A percentile compares a stretch with the other conserved stretches of the same genome.
These are phyloP conservation scores for Gymnorhina tibicen DNA, from an alignment of 2,113 vertebrate species.

Conservation along the genomic window DNA sequence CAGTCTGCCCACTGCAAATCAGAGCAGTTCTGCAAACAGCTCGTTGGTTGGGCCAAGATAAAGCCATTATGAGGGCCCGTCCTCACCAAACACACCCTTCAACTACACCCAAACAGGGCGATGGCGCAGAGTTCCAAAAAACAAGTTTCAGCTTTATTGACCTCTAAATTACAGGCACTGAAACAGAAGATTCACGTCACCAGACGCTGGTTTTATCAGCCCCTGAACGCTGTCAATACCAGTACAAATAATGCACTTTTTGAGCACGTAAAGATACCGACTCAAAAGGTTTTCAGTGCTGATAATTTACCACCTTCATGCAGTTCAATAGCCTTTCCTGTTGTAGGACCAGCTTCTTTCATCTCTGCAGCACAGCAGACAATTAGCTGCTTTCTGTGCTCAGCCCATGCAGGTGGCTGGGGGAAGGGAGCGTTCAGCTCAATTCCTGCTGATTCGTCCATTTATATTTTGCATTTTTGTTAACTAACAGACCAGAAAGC, in stretches of 20 bases:
- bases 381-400: constrained; percentile 42
- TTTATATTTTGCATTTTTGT: constrained; percentile 45
- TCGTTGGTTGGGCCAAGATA: constrained; percentile 29
- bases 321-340: constrained; percentile 27
- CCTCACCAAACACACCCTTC: constrained; percentile 48
- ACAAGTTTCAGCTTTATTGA: background rate
- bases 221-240: background rate
- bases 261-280: background rate
- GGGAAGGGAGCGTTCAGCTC: background rate
- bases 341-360: constrained; percentile 22
- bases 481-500: constrained; percentile 58
- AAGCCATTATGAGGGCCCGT: constrained; percentile 32
- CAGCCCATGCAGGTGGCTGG: constrained; percentile 51
- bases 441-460: constrained; percentile 28
- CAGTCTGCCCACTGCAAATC: constrained; percentile 52
- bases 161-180: background rate
- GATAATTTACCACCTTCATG: constrained; percentile 37
- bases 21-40: constrained; percentile 44
- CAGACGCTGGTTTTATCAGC: background rate
- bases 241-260: background rate
- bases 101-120: background rate
- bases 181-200: background rate
- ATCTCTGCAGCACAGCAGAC: constrained; percentile 12
- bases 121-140: background rate
- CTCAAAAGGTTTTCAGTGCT: constrained; percentile 8